Evolutionary conservation across 2,113 vertebrate genomes (phyloP), one percentile per base, ranked within the genome.

Genomic region (Furnarius figulus): DNA sequence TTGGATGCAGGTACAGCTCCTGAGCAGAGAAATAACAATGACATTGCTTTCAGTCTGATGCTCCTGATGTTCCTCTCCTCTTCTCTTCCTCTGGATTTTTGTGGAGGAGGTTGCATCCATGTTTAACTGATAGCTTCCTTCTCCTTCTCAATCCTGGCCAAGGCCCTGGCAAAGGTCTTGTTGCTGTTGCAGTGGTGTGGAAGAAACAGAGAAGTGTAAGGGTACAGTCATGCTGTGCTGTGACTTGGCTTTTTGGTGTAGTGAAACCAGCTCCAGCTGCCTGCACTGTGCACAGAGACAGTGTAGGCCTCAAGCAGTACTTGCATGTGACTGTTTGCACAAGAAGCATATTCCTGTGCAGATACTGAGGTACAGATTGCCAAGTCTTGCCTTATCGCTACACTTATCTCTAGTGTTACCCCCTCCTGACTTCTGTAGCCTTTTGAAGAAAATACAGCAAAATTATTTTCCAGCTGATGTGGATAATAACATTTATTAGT

Each of bases 401-500:
- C 1, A 1, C 47, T 90, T 18, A 83, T 91, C 76, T 93, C 67
- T 67, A 33, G 35, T 44, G 61, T 86, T 21, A 74, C 50, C 59
- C 30, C 20, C n/a, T 95, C 33, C 58, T 0, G 7, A 30, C 20
- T 83, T 70, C 27, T 88, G 46, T 90, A 68, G 68, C 49, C 68
- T 95, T 94, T 84, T 84, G 79, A 96, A 85, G 87, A 87, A 90
- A 93, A n/a, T 20, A 33, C 6, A 61, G 47, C 53, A 75, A 76
- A 92, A 85, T 73, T 85, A 58, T 90, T 87, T 94, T 86, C 31
- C 42, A 87, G 31, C 65, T 95, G 86, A 67, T 88, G 53, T 75
- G 49, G 73, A 44, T 95, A 90, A 71, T 90, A 93, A 78, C 65
- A 53, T 84, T 67, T 96, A 78, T 84, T 88, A 89, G 62, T 49